phyloP scores from a whole-genome alignment of 2,113 vertebrate species.

The Noctilio leporinus region DNA sequence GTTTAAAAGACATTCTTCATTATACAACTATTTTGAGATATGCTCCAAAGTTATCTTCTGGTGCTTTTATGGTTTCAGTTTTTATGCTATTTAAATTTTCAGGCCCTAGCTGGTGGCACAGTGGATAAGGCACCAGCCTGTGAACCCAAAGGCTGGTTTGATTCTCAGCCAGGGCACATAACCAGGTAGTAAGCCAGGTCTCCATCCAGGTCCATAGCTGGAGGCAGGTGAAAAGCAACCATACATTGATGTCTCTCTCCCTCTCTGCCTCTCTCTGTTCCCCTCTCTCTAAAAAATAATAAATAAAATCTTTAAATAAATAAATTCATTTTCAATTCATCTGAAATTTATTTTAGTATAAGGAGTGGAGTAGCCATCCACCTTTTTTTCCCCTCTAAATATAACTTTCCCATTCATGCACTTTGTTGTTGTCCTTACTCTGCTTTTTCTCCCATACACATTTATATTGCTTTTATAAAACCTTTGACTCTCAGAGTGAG shows the following conservation, averaged over 20 bases:
- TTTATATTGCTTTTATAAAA: background rate
- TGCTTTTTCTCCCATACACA: background rate
- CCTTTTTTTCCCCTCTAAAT: background rate
- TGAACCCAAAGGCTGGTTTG: too few relatives aligned
- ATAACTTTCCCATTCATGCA: background rate
- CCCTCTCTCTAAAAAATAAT: too few relatives aligned
- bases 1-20: background rate
- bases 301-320: too few relatives aligned
- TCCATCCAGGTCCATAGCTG: too few relatives aligned
- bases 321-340: background rate
- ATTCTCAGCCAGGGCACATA: too few relatives aligned
- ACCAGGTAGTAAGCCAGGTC: too few relatives aligned
- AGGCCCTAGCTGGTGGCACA: too few relatives aligned
- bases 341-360: conserved; percentile 8
- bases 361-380: background rate
- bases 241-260: too few relatives aligned
- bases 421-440: background rate
- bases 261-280: too few relatives aligned
- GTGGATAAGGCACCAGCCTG: too few relatives aligned
- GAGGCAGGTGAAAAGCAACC: too few relatives aligned
- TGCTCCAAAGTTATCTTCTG: background rate
- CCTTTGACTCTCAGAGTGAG: background rate
- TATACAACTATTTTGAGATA: background rate
- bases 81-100: conserved; percentile 9
- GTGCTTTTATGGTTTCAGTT: background rate